Conservation (phyloP, 2,888 invertebrate genomes). For the Uropetala carovei region DNA sequence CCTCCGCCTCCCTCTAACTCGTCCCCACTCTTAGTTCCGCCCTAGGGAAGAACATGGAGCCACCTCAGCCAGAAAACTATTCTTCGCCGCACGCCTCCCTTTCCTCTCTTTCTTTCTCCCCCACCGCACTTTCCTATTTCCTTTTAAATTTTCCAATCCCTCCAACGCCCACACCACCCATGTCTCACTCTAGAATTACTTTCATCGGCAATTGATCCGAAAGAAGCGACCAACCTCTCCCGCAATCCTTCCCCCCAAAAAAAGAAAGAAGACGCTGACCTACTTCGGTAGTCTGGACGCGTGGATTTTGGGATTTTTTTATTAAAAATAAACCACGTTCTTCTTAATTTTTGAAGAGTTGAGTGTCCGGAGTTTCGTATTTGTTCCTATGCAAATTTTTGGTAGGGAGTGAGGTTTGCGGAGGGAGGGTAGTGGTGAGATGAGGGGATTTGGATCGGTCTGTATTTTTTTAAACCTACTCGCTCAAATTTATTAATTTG, state of each 20-base stretch:
- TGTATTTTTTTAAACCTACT: neutral
- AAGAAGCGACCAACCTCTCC: neutral
- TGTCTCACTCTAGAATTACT: neutral
- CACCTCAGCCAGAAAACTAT: conserved; percentile 58
- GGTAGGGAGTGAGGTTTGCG: neutral
- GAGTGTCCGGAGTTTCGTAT: conserved; percentile 14
- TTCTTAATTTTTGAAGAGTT: conserved; percentile 15
- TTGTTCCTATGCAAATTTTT: conserved; percentile 3
- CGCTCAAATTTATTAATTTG: neutral
- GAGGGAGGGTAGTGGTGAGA: neutral
- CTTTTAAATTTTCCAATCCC: too few species aligned
- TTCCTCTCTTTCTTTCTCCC: neutral
- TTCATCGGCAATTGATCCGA: neutral
- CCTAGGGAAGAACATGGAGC: neutral
- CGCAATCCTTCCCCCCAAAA: neutral
- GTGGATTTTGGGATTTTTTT: neutral
- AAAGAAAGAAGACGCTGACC: conserved; percentile 20
- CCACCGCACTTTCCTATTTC: neutral
- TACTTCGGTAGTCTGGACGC: neutral
- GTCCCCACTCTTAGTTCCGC: neutral
- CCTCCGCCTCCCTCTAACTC: neutral
- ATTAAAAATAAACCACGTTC: neutral
- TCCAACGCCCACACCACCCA: neutral
- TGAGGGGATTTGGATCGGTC: neutral
- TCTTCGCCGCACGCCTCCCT: conserved; percentile 40